Conservation (phyloP, 2,888 invertebrate genomes). For the Prenolepis imparis region DNA sequence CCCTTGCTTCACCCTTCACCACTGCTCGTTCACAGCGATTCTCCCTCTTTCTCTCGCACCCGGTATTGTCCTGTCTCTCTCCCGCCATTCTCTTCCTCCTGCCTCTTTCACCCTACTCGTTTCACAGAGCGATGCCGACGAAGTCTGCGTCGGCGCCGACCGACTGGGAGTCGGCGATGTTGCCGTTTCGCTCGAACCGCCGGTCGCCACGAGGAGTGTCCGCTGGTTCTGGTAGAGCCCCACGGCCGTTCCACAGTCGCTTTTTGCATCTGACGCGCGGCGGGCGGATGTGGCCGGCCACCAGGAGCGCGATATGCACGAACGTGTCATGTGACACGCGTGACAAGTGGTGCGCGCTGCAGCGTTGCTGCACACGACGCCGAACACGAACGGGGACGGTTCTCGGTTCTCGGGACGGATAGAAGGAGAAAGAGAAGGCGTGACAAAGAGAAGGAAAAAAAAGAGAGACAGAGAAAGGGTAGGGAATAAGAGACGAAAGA, state of each 20-base stretch:
- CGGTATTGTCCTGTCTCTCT: neutral
- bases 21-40: neutral
- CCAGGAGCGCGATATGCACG: conserved; percentile 71
- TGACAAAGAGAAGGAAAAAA: neutral
- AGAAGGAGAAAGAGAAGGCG: conserved; percentile 4
- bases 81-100: neutral
- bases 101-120: conserved; percentile 1
- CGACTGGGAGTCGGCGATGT: conserved; percentile 62
- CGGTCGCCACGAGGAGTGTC: conserved; percentile 71
- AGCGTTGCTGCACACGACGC: conserved; percentile 49
- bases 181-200: conserved; percentile 67
- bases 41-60: neutral
- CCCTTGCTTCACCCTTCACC: neutral
- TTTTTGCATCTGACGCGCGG: conserved; percentile 79
- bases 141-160: conserved; percentile 73
- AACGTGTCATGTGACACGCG: conserved; percentile 80
- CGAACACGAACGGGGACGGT: conserved; percentile 12
- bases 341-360: conserved; percentile 61
- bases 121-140: conserved; percentile 45
- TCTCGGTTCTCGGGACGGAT: neutral
- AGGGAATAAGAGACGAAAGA: neutral
- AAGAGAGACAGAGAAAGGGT: neutral
- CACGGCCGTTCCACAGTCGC: conserved; percentile 75
- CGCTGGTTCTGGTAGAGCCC: conserved; percentile 63
- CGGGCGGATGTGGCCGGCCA: conserved; percentile 68